Base-by-base conservation (phyloP, 1,140 invertebrate species). In the Drosophila nigromelanica region DNA sequence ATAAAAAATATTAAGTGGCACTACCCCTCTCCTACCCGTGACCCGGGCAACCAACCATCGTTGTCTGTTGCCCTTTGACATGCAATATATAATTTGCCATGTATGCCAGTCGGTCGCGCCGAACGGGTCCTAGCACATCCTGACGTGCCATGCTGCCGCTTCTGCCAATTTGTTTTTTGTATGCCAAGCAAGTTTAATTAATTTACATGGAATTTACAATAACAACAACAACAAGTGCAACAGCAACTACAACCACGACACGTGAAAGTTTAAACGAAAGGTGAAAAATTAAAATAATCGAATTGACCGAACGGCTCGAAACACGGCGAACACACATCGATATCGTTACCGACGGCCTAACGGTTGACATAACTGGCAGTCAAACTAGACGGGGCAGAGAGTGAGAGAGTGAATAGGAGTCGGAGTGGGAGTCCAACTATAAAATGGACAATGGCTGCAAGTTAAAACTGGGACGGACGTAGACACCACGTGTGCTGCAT, bases 1-100 rank as follows among this genome's bases (percentile, higher is more conserved):
- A 89, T 87, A 83, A 89, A 89, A 89, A 89, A 89, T 89, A 89
- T 89, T 89, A 89, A 89, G 83, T 89, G 83, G 83, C 83, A 77
- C 76, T 80, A 72, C 18, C 14, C 15, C 21, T 2, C 21, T 24
- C 30, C 5, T 33, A 21, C 47, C 43, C 21, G 11, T 21, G 47
- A 24, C 40, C 37, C 12, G 33, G 42, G 40, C 47, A 51, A 40
- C 55, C 45, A 45, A 33, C 59, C 73, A 54, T 33, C 67, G 80
- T 87, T 81, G 81, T 89, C 85, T 82, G 70, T 67, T 73, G 83
- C 76, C 85, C 83, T 89, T 89, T 89, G 83, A 89, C 83, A 89
- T 89, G 83, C 83, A 89, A 89, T 82, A 87, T 81, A 87, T 82
- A 87, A 87, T 89, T 86, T 87, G 72, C 52, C 72, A 74, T 74